These are phyloP conservation scores for Phoeniculus purpureus DNA, from an alignment of 2,797 vertebrate genomes.

Conservation along the genomic window DNA sequence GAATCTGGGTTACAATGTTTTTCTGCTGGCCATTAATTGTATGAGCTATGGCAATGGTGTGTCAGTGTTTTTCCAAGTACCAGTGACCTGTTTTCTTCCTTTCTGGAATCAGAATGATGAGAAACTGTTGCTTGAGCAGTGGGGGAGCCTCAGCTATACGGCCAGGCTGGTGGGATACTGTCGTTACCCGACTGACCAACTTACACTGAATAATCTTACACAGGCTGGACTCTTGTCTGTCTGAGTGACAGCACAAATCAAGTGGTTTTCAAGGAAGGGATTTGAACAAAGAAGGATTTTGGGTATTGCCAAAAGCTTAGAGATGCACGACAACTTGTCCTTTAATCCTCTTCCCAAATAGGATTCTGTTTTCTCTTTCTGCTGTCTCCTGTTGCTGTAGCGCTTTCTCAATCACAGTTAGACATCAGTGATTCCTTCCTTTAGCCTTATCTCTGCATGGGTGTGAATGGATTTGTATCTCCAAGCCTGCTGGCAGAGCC, in stretches of 20 bases:
- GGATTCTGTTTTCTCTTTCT: neutral
- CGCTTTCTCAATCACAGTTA: neutral
- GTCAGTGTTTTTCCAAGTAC: neutral
- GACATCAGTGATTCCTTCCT: neutral
- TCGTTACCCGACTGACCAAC: neutral
- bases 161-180: neutral
- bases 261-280: neutral
- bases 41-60: neutral
- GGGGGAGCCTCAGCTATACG: neutral
- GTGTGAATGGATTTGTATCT: neutral
- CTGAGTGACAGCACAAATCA: neutral
- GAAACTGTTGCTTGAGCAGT: neutral
- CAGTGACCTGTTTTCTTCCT: neutral
- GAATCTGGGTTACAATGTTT: neutral
- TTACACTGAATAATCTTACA: rapidly evolving
- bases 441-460: neutral
- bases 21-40: neutral
- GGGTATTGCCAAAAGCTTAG: neutral
- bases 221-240: neutral
- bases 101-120: neutral
- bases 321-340: neutral
- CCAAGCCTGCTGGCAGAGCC: neutral
- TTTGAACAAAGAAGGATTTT: neutral
- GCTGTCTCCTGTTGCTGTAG: neutral
- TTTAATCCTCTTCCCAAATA: constrained; percentile 16